Evolutionary conservation across 1,140 invertebrate genomes (phyloP).

Genomic region (Bactericera cockerelli): DNA sequence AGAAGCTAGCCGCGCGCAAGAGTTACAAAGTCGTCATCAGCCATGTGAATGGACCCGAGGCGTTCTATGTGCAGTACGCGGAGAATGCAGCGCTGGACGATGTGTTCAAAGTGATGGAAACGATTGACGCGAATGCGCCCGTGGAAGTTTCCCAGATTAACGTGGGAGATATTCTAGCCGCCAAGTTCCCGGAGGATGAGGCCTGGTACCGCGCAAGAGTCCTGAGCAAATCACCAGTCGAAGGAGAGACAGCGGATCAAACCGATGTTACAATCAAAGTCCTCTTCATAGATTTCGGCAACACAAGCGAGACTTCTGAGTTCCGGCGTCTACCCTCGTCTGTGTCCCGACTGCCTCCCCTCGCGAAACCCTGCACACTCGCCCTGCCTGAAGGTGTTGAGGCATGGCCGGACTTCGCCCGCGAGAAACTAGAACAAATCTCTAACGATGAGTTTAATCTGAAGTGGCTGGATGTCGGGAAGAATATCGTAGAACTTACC

Average conservation of each 20-base stretch:
- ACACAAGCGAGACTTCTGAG: constrained; percentile 28
- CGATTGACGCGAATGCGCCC: constrained; percentile 5
- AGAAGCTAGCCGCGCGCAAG: constrained; percentile 29
- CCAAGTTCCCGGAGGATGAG: constrained; percentile 35
- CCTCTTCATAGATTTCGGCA: constrained; percentile 43
- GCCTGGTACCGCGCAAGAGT: constrained; percentile 35
- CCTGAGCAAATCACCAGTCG: neutral
- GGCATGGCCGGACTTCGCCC: constrained; percentile 42
- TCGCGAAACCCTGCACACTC: constrained; percentile 45
- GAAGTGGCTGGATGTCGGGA: neutral
- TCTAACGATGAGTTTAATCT: no score
- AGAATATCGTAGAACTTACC: neutral
- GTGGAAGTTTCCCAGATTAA: constrained; percentile 1
- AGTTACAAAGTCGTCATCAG: constrained; percentile 28
- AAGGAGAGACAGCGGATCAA: no score
- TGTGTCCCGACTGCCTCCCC: constrained; percentile 37
- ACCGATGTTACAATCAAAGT: constrained; percentile 24
- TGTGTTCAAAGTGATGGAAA: constrained; percentile 32
- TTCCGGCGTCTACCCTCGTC: constrained; percentile 41
- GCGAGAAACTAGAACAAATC: constrained; percentile 46
- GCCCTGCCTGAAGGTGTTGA: constrained; percentile 40
- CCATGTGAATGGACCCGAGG: constrained; percentile 37
- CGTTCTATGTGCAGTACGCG: constrained; percentile 46
- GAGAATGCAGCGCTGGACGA: constrained; percentile 36
- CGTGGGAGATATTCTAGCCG: constrained; percentile 35